These are phyloP conservation scores for Oncorhynchus mykiss DNA, from an alignment of 2,113 vertebrate species.

Conservation along the genomic window DNA sequence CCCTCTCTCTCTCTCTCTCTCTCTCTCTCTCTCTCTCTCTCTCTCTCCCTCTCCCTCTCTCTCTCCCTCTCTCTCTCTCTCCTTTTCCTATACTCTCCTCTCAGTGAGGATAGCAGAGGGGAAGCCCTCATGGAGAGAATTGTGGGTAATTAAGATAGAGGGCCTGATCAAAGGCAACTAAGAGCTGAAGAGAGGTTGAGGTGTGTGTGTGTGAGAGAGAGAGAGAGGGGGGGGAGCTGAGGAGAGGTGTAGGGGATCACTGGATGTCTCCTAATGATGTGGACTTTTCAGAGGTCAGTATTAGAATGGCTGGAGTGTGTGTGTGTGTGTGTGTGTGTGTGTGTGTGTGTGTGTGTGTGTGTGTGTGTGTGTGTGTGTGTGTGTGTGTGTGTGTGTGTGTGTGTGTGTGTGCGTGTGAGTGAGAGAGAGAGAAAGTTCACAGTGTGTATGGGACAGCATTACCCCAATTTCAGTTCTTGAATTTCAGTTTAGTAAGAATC, in stretches of 20 bases:
- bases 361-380: too few relatives aligned
- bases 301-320: conserved; percentile 23
- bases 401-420: too few relatives aligned
- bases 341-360: neutral
- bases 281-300: conserved; percentile 41
- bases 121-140: conserved; percentile 49
- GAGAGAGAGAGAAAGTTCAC: conserved; percentile 31
- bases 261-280: conserved; percentile 40
- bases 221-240: conserved; percentile 14
- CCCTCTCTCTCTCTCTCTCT: neutral
- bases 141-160: conserved; percentile 64
- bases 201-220: too few relatives aligned
- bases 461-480: conserved; percentile 22
- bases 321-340: neutral
- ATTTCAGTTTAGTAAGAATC: neutral
- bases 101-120: conserved; percentile 38
- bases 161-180: conserved; percentile 51
- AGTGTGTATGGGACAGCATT: neutral
- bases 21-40: too few relatives aligned
- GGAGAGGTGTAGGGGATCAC: conserved; percentile 49
- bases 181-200: neutral
- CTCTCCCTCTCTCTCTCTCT: neutral
- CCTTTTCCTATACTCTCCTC: conserved; percentile 42
- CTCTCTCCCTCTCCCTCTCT: too few relatives aligned
- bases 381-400: too few relatives aligned